phyloP scores from a whole-genome alignment of 2,797 vertebrate species.

The Labroides dimidiatus region DNA sequence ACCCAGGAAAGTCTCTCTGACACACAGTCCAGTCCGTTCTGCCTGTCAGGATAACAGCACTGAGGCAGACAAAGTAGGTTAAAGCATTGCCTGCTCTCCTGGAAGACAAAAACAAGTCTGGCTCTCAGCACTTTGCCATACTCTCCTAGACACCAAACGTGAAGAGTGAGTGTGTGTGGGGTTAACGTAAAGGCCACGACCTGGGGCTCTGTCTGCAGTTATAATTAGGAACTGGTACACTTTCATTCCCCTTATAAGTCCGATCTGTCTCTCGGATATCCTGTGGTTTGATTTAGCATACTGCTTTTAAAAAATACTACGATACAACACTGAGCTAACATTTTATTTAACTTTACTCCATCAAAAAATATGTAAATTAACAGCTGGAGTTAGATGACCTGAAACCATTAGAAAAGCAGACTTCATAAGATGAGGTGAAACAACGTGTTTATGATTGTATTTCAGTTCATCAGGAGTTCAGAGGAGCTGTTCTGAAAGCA shows the following conservation, averaged over 20 bases:
- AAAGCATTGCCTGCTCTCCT: constrained; percentile 73
- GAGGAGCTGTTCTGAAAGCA: constrained; percentile 30
- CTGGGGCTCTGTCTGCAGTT: constrained; percentile 64
- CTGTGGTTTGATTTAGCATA: constrained; percentile 6
- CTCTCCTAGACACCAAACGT: constrained; percentile 39
- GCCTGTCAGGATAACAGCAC: constrained; percentile 72
- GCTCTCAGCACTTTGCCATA: constrained; percentile 45
- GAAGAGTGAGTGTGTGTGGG: constrained; percentile 18
- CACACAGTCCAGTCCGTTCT: constrained; percentile 32
- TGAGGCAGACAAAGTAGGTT: constrained; percentile 79
- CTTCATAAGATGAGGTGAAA: background rate
- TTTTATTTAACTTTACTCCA: no score
- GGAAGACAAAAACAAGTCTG: constrained; percentile 78
- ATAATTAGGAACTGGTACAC: constrained; percentile 51
- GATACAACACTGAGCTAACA: no score
- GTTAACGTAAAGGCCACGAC: constrained; percentile 57
- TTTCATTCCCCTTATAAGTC: constrained; percentile 34
- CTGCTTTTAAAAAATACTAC: background rate
- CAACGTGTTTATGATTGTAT: constrained; percentile 2
- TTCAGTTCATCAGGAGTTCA: constrained; percentile 60
- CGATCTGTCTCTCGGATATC: constrained; percentile 15
- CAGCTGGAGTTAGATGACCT: no score
- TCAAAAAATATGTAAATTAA: no score
- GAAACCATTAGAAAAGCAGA: background rate
- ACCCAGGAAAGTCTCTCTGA: constrained; percentile 20